These are phyloP conservation scores for Notoglanidium macrostoma DNA, from an alignment of 2,797 vertebrate species.

Conservation along the genomic window DNA sequence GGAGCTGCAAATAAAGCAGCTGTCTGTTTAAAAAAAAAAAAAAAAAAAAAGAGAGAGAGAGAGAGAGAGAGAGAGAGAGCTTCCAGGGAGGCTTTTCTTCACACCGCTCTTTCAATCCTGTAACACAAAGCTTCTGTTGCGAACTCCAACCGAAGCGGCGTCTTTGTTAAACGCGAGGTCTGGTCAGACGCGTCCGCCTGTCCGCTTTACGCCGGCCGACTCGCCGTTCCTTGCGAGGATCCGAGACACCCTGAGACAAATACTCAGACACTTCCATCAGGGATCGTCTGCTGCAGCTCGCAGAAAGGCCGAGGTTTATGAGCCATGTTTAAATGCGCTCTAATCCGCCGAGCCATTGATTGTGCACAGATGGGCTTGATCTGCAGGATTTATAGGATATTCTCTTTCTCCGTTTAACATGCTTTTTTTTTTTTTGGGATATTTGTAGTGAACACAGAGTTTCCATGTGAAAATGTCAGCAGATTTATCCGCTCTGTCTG, in stretches of 20 bases:
- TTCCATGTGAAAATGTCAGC: constrained; percentile 48
- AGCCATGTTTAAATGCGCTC: constrained; percentile 45
- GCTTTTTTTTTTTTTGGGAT: neutral
- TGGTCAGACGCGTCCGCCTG: no score
- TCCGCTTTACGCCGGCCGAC: neutral
- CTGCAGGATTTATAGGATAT: constrained; percentile 46
- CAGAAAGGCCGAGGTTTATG: constrained; percentile 46
- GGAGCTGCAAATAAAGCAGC: constrained; percentile 43
- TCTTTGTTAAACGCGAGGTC: neutral
- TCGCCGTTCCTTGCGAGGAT: neutral
- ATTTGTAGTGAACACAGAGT: constrained; percentile 26
- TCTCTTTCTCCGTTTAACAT: constrained; percentile 34
- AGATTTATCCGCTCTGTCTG: constrained; percentile 39
- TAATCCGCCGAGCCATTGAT: constrained; percentile 51
- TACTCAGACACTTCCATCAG: constrained; percentile 41
- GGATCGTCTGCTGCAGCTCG: constrained; percentile 28
- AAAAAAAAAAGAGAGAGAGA: neutral
- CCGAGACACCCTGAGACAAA: constrained; percentile 19
- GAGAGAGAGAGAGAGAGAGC: neutral
- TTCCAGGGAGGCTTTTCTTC: constrained; percentile 10
- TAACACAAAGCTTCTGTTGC: constrained; percentile 2
- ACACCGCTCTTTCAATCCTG: neutral
- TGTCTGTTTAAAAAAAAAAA: neutral
- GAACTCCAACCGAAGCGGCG: neutral
- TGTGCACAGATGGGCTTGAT: constrained; percentile 53